These are phyloP conservation scores for Periophthalmus magnuspinnatus DNA, from an alignment of 2,797 vertebrate genomes.

Conservation along the genomic window DNA sequence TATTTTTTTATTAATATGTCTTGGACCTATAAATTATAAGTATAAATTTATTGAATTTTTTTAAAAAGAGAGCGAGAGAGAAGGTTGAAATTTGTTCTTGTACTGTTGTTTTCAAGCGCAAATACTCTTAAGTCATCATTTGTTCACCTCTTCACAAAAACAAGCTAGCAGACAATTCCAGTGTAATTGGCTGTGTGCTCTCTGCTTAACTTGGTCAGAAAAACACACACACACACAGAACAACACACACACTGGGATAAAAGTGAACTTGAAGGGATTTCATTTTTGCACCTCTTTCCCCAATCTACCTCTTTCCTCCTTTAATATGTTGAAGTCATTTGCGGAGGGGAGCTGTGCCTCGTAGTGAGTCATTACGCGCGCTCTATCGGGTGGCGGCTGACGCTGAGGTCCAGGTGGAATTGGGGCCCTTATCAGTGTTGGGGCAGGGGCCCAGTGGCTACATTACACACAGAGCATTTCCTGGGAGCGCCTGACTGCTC, in stretches of 20 bases:
- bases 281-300: neutral
- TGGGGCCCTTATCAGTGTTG: conserved; percentile 72
- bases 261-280: conserved; percentile 33
- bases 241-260: conserved; percentile 12
- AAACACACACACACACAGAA: conserved; percentile 17
- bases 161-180: conserved; percentile 9
- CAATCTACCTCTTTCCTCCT: conserved; percentile 7
- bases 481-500: conserved; percentile 74
- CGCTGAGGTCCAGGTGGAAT: conserved; percentile 71
- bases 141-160: conserved; percentile 21
- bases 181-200: conserved; percentile 34
- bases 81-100: neutral
- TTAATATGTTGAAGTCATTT: conserved; percentile 43
- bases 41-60: too few species aligned
- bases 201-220: conserved; percentile 24
- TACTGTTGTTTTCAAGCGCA: neutral
- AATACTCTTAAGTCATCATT: neutral
- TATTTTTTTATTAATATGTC: too few species aligned
- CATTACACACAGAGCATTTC: conserved; percentile 69
- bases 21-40: too few species aligned
- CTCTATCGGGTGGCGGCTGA: conserved; percentile 66
- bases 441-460: conserved; percentile 67
- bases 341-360: conserved; percentile 28
- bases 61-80: too few species aligned
- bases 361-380: conserved; percentile 56